phyloP scores from a whole-genome alignment of 2,888 invertebrate genomes.

The Clivina fossor region DNA sequence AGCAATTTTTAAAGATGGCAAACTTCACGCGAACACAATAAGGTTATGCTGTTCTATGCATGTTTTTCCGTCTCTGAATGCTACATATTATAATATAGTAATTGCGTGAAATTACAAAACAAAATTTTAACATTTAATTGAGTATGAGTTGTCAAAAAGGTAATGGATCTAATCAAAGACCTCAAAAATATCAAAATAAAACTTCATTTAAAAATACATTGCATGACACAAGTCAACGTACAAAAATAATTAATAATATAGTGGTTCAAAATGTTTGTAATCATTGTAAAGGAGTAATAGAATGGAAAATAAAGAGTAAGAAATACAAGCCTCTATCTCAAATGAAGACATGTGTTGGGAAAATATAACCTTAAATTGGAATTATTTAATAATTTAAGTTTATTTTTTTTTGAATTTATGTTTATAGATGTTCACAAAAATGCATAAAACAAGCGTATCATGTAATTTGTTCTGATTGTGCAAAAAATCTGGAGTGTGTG shows the following conservation, averaged over 20 bases:
- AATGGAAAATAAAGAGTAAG: conserved; percentile 95
- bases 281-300: conserved; percentile 82
- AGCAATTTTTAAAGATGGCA: no score
- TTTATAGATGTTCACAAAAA: conserved; percentile 63
- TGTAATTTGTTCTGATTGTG: conserved; percentile 75
- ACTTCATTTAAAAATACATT: conserved; percentile 81
- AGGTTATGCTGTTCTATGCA: no score
- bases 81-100: no score
- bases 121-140: background rate
- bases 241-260: conserved; percentile 73
- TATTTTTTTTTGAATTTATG: background rate
- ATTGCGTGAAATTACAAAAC: no score
- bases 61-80: no score
- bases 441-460: conserved; percentile 80
- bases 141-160: conserved; percentile 82
- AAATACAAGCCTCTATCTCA: conserved; percentile 85
- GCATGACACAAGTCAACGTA: conserved; percentile 79
- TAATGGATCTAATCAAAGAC: conserved; percentile 66
- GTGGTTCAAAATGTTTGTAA: conserved; percentile 77
- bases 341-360: conserved; percentile 69
- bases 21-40: no score
- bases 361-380: conserved; percentile 8
- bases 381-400: conserved; percentile 3
- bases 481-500: conserved; percentile 67
- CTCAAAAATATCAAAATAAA: conserved; percentile 84